These are phyloP conservation scores for Galeopterus variegatus DNA, from an alignment of 2,113 vertebrate species.

Conservation along the genomic window DNA sequence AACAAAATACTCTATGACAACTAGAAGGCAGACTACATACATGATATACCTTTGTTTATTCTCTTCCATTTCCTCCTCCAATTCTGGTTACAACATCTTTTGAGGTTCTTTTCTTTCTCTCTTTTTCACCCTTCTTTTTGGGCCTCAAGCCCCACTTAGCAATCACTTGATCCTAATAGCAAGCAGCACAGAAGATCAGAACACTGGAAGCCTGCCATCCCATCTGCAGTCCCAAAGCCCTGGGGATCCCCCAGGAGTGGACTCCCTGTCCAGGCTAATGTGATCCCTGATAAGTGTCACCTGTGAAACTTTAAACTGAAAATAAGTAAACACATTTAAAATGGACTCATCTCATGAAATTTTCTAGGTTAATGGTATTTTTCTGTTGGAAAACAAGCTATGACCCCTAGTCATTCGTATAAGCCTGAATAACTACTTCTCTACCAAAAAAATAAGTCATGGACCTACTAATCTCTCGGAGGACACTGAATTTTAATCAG, in stretches of 20 bases:
- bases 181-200: not conserved
- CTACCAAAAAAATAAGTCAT: not conserved
- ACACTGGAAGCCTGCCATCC: not conserved
- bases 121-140: not conserved
- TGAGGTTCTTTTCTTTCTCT: not conserved
- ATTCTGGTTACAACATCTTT: not conserved
- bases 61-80: not conserved
- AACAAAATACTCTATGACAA: not conserved
- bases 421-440: not conserved
- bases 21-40: not conserved
- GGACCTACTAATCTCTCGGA: not conserved
- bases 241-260: not conserved
- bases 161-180: not conserved
- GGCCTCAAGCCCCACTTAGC: not conserved
- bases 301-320: not conserved
- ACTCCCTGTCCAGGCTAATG: not conserved
- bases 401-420: not conserved
- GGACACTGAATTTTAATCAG: conserved; percentile 45
- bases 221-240: not conserved
- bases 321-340: not conserved
- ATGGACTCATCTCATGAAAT: not conserved
- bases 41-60: not conserved
- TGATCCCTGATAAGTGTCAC: not conserved
- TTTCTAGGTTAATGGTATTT: not conserved
- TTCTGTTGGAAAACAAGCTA: not conserved